Percentiles rank a stretch among this genome's conserved stretches.
Conservation (phyloP, 2,113 vertebrate genomes). For the Symphodus melops region DNA sequence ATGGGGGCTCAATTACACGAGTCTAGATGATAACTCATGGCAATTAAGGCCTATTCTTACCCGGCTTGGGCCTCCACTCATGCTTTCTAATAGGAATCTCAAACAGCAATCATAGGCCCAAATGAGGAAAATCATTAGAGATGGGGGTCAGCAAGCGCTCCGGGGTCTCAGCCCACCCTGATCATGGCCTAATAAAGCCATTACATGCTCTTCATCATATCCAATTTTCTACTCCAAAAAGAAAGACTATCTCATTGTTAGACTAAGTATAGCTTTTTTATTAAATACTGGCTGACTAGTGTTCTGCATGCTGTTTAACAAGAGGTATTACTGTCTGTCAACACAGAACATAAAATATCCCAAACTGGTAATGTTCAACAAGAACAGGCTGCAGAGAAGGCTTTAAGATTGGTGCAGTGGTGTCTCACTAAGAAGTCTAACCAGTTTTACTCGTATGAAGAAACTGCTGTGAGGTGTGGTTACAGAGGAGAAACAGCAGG, state of each 20-base stretch:
- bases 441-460: conserved; percentile 45
- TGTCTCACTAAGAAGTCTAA: conserved; percentile 6
- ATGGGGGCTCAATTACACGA: conserved; percentile 81
- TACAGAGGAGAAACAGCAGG: neutral
- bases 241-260: conserved; percentile 36
- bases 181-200: conserved; percentile 81
- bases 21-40: conserved; percentile 80
- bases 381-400: neutral
- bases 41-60: conserved; percentile 81
- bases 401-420: neutral
- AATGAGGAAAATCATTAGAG: conserved; percentile 78
- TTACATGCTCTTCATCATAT: conserved; percentile 69
- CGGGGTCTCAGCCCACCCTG: conserved; percentile 70
- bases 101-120: conserved; percentile 79
- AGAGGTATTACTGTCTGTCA: neutral
- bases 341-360: neutral
- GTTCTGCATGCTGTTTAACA: neutral
- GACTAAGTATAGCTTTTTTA: conserved; percentile 5
- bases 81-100: conserved; percentile 80
- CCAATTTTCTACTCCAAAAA: conserved; percentile 50
- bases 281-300: conserved; percentile 4
- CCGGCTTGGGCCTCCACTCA: conserved; percentile 68
- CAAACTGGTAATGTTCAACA: conserved; percentile 10
- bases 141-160: conserved; percentile 79
- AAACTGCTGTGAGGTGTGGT: conserved; percentile 43